Evolutionary conservation across 2,888 invertebrate genomes (phyloP), one percentile per base, ranked within the genome.

Genomic region (Marasmarcha lunaedactyla): DNA sequence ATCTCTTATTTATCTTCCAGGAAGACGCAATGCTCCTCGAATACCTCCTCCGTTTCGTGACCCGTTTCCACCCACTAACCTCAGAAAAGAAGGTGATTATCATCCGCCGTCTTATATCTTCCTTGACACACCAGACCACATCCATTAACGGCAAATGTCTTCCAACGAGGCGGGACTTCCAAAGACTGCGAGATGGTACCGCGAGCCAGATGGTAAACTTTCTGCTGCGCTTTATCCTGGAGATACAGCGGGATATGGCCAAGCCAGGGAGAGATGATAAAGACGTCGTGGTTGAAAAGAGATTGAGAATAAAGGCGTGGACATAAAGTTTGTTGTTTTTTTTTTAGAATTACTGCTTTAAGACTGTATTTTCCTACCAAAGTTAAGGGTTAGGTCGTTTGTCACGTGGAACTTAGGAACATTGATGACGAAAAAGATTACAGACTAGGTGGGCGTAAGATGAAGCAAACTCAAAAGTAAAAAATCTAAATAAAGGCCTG

Each of bases 41-140:
- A 60, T 92, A 92, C 61, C 58, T 92, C 5, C 66, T 91, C 7
- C 86, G 89, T 45, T 90, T 92, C 57, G 66, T 91, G 20, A 86
- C 85, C 5, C 87, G 90, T 40, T 70, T 92, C 1, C 85, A 88
- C 30, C 89, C 89, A 0, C 72, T 89, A 42, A 79, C 85, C 2
- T 81, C 86, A 20, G 85, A 85, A 43, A 85, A 85, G 44, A 87
- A 88, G 52, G 79, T 86, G 25, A 83, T 87, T 43, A 72, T 92
- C 3, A 66, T 90, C 38, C 87, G 87, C 55, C 84, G 91, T 15
- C 63, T 92, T 12, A 72, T 90, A 20, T 89, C 89, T 1, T 85
- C 89, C 1, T 61, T 91, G 5, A 88, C 90, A 0, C 91, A 92
- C 44, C 90, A 91, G 52, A 81, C 84, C 2, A 72, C 90, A 2